Evolutionary conservation across 2,113 vertebrate species (phyloP), one percentile per base, ranked within the genome.

Genomic region (Gnathonemus longibarbis): DNA sequence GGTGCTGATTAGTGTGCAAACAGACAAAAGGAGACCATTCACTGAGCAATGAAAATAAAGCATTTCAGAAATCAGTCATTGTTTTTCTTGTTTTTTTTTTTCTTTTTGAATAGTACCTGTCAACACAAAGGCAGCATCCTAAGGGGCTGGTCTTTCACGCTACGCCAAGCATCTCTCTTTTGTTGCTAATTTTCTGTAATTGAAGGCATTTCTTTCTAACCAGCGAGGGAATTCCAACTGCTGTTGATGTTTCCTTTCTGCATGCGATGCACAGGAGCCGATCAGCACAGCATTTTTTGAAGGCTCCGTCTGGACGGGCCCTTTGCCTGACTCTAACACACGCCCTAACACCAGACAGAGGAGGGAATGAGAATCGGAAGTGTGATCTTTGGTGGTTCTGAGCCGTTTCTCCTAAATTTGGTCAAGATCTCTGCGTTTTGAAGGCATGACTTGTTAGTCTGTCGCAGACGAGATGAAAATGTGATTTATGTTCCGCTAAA

Each of bases 131-230:
- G 39, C 83, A 92, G 96, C 92, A 96, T 96, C 0, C 96, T 96
- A 86, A 96, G 95, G 89, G 96, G 94, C 0, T 96, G 95, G 31
- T 0, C 96, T 95, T 88, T 97, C 97, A 0, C 97, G 96, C 0
- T 97, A 96, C 93, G 96, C 97, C 97, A 97, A 80, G 74, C 74
- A 80, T 80, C 74, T 70, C 74, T 42, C 74, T 42, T 80, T 80
- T 42, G 74, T 19, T 19, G 74, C 74, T 80, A 42, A 80, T 80
- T 80, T 42, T 97, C 95, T 97, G 96, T 91, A 97, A 80, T 80
- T 80, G 89, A 92, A 97, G 97, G 13, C 96, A 91, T 91, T 97
- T 96, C 0, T 96, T 96, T 89, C 96, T 93, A 87, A 96, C 49
- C 96, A 42, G 31, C 70, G 1, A 45, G 39, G 42, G 42, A 39